Evolutionary conservation across 2,888 invertebrate species (phyloP).

Genomic region (Pemphredon lugubris): DNA sequence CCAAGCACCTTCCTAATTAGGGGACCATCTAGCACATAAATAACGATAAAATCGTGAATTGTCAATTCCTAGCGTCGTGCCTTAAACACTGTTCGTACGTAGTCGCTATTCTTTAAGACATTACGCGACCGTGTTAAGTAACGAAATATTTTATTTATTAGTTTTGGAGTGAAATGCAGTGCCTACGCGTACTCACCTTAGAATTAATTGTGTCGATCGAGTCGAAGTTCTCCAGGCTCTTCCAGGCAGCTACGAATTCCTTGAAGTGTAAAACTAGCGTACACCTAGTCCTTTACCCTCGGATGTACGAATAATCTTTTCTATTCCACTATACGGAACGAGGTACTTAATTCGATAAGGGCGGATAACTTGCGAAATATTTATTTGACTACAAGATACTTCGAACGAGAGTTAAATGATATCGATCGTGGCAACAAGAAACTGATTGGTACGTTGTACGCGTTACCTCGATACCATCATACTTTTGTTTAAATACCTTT

Average conservation of each 20-base stretch:
- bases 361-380: too few species aligned
- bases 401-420: too few species aligned
- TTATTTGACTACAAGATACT: too few species aligned
- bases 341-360: too few species aligned
- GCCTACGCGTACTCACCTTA: conserved; percentile 53
- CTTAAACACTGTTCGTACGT: conserved; percentile 44
- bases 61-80: conserved; percentile 51
- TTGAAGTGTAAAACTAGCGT: conserved; percentile 19
- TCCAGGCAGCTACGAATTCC: conserved; percentile 60
- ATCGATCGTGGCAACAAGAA: too few species aligned
- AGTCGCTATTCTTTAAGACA: conserved; percentile 37
- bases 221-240: conserved; percentile 56
- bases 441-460: too few species aligned
- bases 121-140: conserved; percentile 33
- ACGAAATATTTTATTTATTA: conserved; percentile 43
- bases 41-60: conserved; percentile 52
- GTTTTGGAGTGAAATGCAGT: conserved; percentile 44
- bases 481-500: too few species aligned
- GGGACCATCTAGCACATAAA: conserved; percentile 77
- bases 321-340: too few species aligned
- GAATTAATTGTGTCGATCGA: conserved; percentile 33
- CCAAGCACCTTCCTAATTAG: conserved; percentile 76
- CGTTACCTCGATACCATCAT: too few species aligned
- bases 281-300: neutral
- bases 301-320: too few species aligned